Evolutionary conservation across 92 coral and sea anemone species (phyloP).

Genomic region (Phenganax marumi): DNA sequence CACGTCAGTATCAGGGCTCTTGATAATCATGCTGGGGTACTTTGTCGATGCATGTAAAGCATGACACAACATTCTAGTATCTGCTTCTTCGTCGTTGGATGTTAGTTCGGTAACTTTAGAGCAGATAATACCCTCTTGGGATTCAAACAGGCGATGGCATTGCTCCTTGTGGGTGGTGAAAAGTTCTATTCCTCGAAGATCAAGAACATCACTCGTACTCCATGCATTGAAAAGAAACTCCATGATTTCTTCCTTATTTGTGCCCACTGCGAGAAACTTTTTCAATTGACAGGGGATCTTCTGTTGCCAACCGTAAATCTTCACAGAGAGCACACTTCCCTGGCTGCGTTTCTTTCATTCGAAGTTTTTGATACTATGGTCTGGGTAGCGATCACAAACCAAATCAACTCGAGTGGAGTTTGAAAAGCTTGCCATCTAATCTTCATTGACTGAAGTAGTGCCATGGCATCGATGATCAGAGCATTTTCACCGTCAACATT

Average conservation of each 20-base stretch:
- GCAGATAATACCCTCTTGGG: slow-evolving; percentile 5
- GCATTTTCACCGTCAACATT: background rate
- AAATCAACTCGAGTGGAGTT: background rate
- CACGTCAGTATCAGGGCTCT: slow-evolving; percentile 9
- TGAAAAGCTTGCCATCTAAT: background rate
- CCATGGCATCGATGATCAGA: slow-evolving; percentile 21
- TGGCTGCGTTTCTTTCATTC: background rate
- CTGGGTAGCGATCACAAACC: background rate
- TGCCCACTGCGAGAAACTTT: slow-evolving; percentile 4
- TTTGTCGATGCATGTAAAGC: slow-evolving; percentile 2
- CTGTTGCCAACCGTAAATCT: slow-evolving; percentile 8
- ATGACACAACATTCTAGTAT: slow-evolving; percentile 5
- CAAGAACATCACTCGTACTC: slow-evolving; percentile 15
- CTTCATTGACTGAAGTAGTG: slow-evolving; percentile 15
- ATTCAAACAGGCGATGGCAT: slow-evolving; percentile 10
- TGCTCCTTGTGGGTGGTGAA: slow-evolving; percentile 18
- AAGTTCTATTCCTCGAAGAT: slow-evolving; percentile 16
- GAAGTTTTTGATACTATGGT: background rate
- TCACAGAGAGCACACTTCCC: background rate
- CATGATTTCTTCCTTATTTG: slow-evolving; percentile 15
- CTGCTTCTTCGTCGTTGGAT: slow-evolving; percentile 17
- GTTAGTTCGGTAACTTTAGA: slow-evolving; percentile 1
- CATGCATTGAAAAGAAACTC: slow-evolving; percentile 12
- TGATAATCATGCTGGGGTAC: background rate
- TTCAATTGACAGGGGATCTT: slow-evolving; percentile 22